phyloP scores from a whole-genome alignment of 2,888 invertebrate genomes.

The Myopa testacea region DNA sequence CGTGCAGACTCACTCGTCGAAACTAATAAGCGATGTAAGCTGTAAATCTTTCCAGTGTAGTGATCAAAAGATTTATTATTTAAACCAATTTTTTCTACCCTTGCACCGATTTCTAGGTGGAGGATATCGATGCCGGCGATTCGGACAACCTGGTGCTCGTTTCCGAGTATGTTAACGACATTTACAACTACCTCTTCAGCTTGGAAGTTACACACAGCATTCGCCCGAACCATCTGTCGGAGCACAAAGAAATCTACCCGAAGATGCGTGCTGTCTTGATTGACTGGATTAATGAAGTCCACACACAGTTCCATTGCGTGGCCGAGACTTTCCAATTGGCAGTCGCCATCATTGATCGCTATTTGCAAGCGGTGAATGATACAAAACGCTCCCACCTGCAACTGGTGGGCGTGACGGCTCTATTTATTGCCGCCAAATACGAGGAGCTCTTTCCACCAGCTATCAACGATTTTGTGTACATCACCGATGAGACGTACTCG shows the following conservation, averaged over 20 bases:
- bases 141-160: slow-evolving; percentile 81
- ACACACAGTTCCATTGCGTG: slow-evolving; percentile 84
- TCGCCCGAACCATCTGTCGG: slow-evolving; percentile 74
- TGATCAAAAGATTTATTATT: background rate
- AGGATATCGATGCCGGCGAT: slow-evolving; percentile 83
- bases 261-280: slow-evolving; percentile 91
- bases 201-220: slow-evolving; percentile 80
- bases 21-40: slow-evolving; percentile 52
- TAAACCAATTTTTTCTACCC: background rate
- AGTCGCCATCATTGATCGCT: slow-evolving; percentile 89
- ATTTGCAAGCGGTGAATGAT: slow-evolving; percentile 74
- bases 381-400: slow-evolving; percentile 81
- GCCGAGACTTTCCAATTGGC: slow-evolving; percentile 92
- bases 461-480: slow-evolving; percentile 88
- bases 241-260: slow-evolving; percentile 77
- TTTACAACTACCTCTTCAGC: slow-evolving; percentile 83
- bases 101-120: slow-evolving; percentile 64
- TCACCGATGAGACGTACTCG: slow-evolving; percentile 89
- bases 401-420: slow-evolving; percentile 87
- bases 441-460: slow-evolving; percentile 94
- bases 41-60: background rate
- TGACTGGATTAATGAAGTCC: slow-evolving; percentile 95
- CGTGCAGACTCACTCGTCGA: slow-evolving; percentile 53
- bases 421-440: slow-evolving; percentile 93
- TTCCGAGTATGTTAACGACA: slow-evolving; percentile 88